Percentiles rank a stretch among this genome's conserved stretches.
Conservation (phyloP, 2,113 vertebrate genomes). For the Sclerurus mexicanus region DNA sequence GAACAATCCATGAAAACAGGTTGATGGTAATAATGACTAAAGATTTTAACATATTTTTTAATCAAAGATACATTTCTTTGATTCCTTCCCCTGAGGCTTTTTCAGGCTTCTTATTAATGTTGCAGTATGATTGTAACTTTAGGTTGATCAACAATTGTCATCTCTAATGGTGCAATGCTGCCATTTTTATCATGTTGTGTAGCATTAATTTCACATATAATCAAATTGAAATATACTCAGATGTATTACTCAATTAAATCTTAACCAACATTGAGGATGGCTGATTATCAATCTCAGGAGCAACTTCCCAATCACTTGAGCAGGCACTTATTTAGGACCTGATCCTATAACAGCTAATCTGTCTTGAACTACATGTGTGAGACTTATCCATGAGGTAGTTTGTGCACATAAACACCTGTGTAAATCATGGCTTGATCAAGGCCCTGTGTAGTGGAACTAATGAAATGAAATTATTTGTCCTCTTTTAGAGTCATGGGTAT, state of each 20-base stretch:
- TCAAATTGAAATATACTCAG: neutral
- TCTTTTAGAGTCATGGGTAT: neutral
- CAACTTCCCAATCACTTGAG: constrained; percentile 10
- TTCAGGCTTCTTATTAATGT: neutral
- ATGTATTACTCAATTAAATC: constrained; percentile 41
- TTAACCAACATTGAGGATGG: neutral
- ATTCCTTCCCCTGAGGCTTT: neutral
- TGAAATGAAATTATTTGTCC: neutral
- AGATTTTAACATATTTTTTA: constrained; percentile 10
- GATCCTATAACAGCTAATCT: neutral
- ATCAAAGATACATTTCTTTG: neutral
- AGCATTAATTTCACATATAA: constrained; percentile 19
- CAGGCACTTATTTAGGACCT: neutral
- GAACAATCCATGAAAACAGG: neutral
- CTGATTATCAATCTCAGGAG: neutral
- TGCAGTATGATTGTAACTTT: neutral
- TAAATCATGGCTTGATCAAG: constrained; percentile 2
- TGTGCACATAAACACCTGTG: neutral
- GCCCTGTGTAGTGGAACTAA: neutral
- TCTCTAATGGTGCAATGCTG: neutral
- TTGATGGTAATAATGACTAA: neutral
- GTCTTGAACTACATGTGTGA: neutral
- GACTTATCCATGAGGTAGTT: neutral
- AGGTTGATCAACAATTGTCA: constrained; percentile 27
- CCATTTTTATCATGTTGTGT: constrained; percentile 24